Evolutionary conservation across 2,113 vertebrate species (phyloP).

Genomic region (Holacanthus passer): DNA sequence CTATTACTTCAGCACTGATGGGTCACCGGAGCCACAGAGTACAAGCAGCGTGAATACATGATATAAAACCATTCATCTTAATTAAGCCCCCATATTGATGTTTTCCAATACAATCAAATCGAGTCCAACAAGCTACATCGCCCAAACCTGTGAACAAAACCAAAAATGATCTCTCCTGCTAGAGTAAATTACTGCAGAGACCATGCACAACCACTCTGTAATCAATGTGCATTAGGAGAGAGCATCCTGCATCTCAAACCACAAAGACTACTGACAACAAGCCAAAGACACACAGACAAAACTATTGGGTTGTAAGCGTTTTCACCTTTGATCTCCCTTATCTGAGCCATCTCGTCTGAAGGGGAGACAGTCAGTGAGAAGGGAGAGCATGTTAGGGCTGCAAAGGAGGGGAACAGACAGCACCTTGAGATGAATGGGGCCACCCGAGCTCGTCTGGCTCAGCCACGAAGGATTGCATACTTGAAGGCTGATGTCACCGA

Average conservation of each 20-base stretch:
- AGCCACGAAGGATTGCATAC: slow-evolving; percentile 71
- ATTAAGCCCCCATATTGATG: not conserved
- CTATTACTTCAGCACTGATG: not conserved
- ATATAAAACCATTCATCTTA: not conserved
- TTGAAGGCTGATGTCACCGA: slow-evolving; percentile 81
- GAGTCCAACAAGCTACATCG: not conserved
- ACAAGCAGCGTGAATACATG: not conserved
- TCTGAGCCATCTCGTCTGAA: slow-evolving; percentile 23
- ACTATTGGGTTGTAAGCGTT: slow-evolving; percentile 12
- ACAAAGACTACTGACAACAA: slow-evolving; percentile 20
- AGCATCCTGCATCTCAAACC: not conserved
- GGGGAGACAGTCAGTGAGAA: not conserved
- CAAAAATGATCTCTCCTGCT: slow-evolving; percentile 1
- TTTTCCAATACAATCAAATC: not conserved
- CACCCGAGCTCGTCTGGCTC: slow-evolving; percentile 62
- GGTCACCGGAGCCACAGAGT: not conserved
- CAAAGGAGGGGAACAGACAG: slow-evolving; percentile 38
- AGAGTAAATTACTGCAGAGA: not conserved
- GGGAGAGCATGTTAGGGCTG: not conserved
- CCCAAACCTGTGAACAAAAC: slow-evolving; percentile 7
- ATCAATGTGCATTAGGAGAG: slow-evolving; percentile 11
- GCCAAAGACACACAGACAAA: slow-evolving; percentile 9
- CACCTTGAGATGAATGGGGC: slow-evolving; percentile 72
- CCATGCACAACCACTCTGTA: not conserved
- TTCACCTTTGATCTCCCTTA: slow-evolving; percentile 50